Evolutionary conservation across 2,113 vertebrate genomes (phyloP), one percentile per base, ranked within the genome.

Genomic region (Phocoena sinus): DNA sequence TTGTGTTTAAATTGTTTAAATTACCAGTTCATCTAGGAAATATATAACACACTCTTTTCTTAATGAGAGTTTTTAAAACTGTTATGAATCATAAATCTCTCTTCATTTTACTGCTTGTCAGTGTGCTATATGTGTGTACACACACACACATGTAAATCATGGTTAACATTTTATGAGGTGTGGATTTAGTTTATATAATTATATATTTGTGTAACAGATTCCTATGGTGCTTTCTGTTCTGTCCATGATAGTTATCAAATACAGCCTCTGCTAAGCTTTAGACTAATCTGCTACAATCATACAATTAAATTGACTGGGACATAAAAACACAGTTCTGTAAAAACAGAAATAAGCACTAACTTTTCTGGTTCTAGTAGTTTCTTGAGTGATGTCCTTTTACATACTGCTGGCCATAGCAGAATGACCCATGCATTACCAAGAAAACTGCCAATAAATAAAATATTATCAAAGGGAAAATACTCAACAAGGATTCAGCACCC

Each of bases 281-380:
- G 31, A 65, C 4, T 93, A 95, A 65, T 84, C 4, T 96, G n/a
- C 33, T 33, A 89, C 93, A 71, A 96, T 91, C 31, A 73, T 79
- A 89, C 95, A 96, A 89, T 89, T 95, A 82, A 96, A 91, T 91
- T 91, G 15, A 85, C 73, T 93, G 31, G 20, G 4, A 77, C 10
- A 76, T 67, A 95, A 96, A 93, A 91, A 5, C 53, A 91, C 5
- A 93, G 9, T 9, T 76, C 44, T 88, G 15, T 96, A 89, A 96
- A 73, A 63, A 79, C 20, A 94, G 41, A 96, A 95, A 65, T 74
- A 68, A 63, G 14, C 14, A 82, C 8, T 81, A 85, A 50, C 33
- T 71, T 79, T 96, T 93, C 33, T 85, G 36, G 4, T 89, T 93
- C 44, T 89, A 71, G 25, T 65, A 89, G 8, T 85, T 96, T 3